Evolutionary conservation across 1,140 invertebrate genomes (phyloP), one percentile per base, ranked within the genome.

Genomic region (Diabrotica virgifera): DNA sequence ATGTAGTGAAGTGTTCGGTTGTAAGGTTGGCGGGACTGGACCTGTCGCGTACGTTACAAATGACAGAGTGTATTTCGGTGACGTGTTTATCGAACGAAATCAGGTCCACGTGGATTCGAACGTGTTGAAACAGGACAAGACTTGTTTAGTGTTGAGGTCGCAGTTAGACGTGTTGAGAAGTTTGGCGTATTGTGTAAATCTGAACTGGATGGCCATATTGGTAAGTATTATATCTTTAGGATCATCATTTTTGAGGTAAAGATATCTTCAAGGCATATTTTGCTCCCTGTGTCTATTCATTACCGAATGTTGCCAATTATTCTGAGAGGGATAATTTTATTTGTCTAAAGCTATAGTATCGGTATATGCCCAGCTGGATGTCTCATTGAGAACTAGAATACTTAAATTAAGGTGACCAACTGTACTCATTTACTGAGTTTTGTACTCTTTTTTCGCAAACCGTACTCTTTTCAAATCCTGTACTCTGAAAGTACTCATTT

Each of bases 181-280:
- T 54, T 76, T 98, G 40, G 86, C 89, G 9, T 89, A 90, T 62
- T 95, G 92, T 79, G 82, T 96, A 5, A 84, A 93, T 68, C 91
- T 94, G 87, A 93, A 93, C 73, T 98, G 95, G 95, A 87, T 98
- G 82, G 80, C 91, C 4, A 93, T 97, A 71, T 75, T 98, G 72
- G 93, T 95, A 81, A 85, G 84, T 80, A 58, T 9, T n/a, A n/a
- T n/a, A n/a, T n/a, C n/a, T n/a, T 24, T 24, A 24, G 4, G 24
- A 24, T 4, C 24, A 24, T 37, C 9, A 36, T 36, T 59, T n/a
- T 40, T 38, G 8, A 10, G 35, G n/a, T 12, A 38, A 38, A 37
- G 6, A 38, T 59, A 13, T 40, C 12, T 52, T 52, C 3, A 12
- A 12, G n/a, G 11, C 5, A 2, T 51, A 12, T 12, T 57, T 57